Conservation (phyloP, 2,888 invertebrate genomes). For the Pilophorus perplexus region DNA sequence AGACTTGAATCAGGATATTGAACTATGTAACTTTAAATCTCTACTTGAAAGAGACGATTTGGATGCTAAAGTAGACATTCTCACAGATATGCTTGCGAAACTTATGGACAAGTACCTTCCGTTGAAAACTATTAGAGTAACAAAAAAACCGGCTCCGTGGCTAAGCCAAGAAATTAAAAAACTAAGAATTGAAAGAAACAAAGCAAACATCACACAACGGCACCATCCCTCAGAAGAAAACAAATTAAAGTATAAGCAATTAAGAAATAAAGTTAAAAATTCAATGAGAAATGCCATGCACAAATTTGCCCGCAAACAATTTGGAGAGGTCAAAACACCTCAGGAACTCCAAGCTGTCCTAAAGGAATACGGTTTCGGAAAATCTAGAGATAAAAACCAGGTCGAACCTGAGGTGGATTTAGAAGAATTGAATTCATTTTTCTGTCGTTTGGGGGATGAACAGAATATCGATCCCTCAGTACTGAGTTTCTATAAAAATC, state of each 20-base stretch:
- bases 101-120: background rate
- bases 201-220: background rate
- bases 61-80: background rate
- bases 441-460: too few relatives aligned
- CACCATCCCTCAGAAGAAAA: background rate
- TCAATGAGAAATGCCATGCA: background rate
- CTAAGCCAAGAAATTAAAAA: background rate
- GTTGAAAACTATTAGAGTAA: background rate
- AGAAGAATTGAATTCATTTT: too few relatives aligned
- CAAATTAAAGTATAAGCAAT: background rate
- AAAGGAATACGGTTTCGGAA: too few relatives aligned
- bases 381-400: too few relatives aligned
- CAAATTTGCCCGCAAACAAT: background rate
- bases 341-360: too few relatives aligned
- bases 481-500: background rate
- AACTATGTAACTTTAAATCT: background rate
- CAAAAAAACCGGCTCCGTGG: slow-evolving; percentile 1
- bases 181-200: background rate
- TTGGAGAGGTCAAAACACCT: too few relatives aligned
- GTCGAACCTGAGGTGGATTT: too few relatives aligned
- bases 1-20: background rate
- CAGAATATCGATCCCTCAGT: background rate
- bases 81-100: background rate
- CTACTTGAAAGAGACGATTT: background rate
- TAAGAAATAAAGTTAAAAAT: slow-evolving; percentile 1